Evolutionary conservation across 2,113 vertebrate genomes (phyloP), one percentile per base, ranked within the genome.

Genomic region (Notiomystis cincta): DNA sequence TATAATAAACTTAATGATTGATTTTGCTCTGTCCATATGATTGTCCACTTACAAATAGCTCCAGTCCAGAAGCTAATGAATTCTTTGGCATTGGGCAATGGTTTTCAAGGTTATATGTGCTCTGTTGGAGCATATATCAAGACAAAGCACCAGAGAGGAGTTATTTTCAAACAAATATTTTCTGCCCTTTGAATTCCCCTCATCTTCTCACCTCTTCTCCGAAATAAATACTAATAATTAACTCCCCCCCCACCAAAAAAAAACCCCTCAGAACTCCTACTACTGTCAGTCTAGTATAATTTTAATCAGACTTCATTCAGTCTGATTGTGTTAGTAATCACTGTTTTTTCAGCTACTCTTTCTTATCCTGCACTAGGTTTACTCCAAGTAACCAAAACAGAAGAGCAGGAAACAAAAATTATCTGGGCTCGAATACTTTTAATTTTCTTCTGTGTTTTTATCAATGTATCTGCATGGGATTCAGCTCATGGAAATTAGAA

Each of bases 191-290:
- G 11, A 45, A 35, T 50, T 69, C 6, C 9, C 8, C 23, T 30
- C 7, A 58, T 37, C 2, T 1, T 42, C 19, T 35, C 7, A 27
- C 4, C 20, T 9, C 4, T 2, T 22, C 14, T 37, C 35, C 13
- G 48, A 71, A 47, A 53, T 24, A 16, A 66, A 53, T 37, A 40
- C 9, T 21, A 8, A 33, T 50, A 21, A 8, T 13, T n/a, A n/a
- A n/a, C n/a, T n/a, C n/a, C n/a, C n/a, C n/a, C n/a, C n/a, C n/a
- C n/a, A n/a, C n/a, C n/a, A n/a, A n/a, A 65, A 31, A 48, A 17
- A 27, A 8, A 6, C 3, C 57, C 25, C 31, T 50, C 53, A 57
- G 33, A 73, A 37, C 19, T 40, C 42, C 54, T 73, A 20, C 33
- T 48, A 9, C 28, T 35, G 15, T 47, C 50, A 87, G n/a, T 17